phyloP scores from a whole-genome alignment of 2,888 invertebrate genomes.

The Suillia variegata region DNA sequence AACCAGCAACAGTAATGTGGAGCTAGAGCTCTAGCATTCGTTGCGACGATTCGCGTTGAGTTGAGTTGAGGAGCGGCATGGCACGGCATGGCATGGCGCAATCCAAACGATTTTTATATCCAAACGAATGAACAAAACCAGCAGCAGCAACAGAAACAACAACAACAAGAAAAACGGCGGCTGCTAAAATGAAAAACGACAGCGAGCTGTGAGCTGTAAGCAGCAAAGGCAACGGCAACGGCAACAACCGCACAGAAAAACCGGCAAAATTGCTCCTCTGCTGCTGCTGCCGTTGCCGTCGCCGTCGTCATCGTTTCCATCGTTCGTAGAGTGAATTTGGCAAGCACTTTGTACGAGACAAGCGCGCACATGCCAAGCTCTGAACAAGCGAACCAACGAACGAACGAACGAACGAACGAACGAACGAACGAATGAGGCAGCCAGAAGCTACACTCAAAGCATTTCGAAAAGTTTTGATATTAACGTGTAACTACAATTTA shows the following conservation, averaged over 20 bases:
- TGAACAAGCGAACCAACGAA: not conserved
- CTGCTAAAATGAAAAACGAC: constrained; percentile 35
- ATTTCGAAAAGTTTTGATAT: no score
- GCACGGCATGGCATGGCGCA: constrained; percentile 22
- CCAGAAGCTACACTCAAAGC: constrained; percentile 1
- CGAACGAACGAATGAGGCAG: not conserved
- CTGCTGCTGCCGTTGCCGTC: not conserved
- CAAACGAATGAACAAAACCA: constrained; percentile 15
- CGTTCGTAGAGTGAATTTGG: not conserved
- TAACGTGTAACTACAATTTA: no score
- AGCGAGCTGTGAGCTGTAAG: not conserved
- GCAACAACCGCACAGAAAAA: constrained; percentile 22
- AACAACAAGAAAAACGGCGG: no score
- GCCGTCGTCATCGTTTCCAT: not conserved
- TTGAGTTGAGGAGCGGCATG: constrained; percentile 2
- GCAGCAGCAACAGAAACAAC: constrained; percentile 7
- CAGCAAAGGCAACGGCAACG: constrained; percentile 17
- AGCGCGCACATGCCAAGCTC: not conserved
- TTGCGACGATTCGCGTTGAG: not conserved
- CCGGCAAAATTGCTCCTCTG: constrained; percentile 30
- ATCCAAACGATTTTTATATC: constrained; percentile 25
- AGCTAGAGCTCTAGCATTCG: constrained; percentile 12
- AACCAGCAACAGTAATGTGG: constrained; percentile 10
- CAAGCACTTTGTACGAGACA: not conserved
- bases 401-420: not conserved